Base-by-base conservation (phyloP, 2,797 vertebrate genomes). In the Tarsius wallacei region DNA sequence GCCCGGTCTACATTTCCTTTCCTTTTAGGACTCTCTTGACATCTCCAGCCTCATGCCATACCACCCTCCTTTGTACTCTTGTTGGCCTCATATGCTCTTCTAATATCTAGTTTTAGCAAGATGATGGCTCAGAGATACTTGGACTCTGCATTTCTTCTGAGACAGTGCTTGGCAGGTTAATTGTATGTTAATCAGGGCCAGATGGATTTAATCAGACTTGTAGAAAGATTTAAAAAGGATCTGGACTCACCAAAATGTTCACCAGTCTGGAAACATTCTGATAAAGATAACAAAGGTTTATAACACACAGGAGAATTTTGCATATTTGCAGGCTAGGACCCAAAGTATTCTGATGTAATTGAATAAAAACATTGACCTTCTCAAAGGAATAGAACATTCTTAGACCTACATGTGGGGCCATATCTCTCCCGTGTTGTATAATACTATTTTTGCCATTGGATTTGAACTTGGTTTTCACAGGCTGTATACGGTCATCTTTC, bases 141-240 rank as follows among this genome's bases (percentile, higher is more conserved):
- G 94, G 76, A 86, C 59, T 49, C 49, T 76, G 93, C 71, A 9
- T n/a, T 61, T 91, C 91, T 95, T 97, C 71, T 17, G 81, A 90
- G 90, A 93, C 93, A 81, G 87, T 42, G 63, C 53, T 95, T 97
- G 97, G 95, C 95, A 98, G 96, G 97, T 97, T 98, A 97, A 96
- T 94, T 90, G 70, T 78, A 91, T 76, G 83, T 93, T 96, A 95
- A 97, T 93, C 84, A 92, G 90, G 94, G 64, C 66, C 97, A 97
- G 91, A 95, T 96, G 97, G 83, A 93, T 68, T 96, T 96, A 93
- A 95, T 96, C 76, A 95, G 94, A 97, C 80, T 84, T 93, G 89
- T 33, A 93, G 95, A 98, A 96, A 97, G 93, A 94, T 59, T 93
- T 73, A 85, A 88, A 95, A 96, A 97, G 89, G 73, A 93, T 93